A percentile compares a stretch with the other conserved stretches of the same genome.
phyloP scores from a whole-genome alignment of 1,140 invertebrate species.

The Ooceraea biroi region DNA sequence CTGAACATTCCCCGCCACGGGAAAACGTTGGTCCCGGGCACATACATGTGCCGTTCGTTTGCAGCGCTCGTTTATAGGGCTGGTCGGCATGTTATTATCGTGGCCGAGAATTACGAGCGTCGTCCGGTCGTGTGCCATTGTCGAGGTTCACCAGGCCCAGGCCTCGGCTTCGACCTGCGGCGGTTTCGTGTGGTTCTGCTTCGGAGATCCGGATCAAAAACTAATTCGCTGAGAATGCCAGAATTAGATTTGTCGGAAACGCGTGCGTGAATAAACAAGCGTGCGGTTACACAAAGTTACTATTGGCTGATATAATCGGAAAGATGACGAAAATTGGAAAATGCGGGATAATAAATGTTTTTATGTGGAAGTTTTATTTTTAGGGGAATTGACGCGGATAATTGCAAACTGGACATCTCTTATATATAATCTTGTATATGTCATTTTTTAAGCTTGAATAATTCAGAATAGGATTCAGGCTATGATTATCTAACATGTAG shows the following conservation, averaged over 20 bases:
- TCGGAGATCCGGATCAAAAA: slow-evolving; percentile 6
- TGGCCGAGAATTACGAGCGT: slow-evolving; percentile 43
- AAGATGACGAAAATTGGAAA: neutral
- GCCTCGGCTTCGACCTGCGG: neutral
- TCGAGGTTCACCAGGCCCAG: slow-evolving; percentile 15
- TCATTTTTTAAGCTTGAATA: neutral
- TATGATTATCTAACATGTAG: too few species aligned
- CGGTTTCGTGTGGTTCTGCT: neutral
- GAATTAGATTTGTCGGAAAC: neutral
- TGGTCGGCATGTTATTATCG: slow-evolving; percentile 53
- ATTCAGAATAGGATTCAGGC: too few species aligned
- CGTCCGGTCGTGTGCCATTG: slow-evolving; percentile 56
- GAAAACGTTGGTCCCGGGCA: slow-evolving; percentile 29
- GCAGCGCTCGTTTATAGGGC: slow-evolving; percentile 48
- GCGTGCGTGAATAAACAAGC: neutral
- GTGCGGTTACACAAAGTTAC: neutral
- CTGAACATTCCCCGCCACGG: slow-evolving; percentile 67
- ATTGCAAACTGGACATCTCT: neutral
- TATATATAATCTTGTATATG: too few species aligned
- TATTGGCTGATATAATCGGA: neutral
- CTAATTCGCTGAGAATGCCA: neutral
- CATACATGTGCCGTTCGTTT: slow-evolving; percentile 55
- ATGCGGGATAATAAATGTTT: neutral
- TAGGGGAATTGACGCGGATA: neutral
- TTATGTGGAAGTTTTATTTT: neutral